Base-by-base conservation (phyloP, 1,140 invertebrate species). In the Drosophila guanche region DNA sequence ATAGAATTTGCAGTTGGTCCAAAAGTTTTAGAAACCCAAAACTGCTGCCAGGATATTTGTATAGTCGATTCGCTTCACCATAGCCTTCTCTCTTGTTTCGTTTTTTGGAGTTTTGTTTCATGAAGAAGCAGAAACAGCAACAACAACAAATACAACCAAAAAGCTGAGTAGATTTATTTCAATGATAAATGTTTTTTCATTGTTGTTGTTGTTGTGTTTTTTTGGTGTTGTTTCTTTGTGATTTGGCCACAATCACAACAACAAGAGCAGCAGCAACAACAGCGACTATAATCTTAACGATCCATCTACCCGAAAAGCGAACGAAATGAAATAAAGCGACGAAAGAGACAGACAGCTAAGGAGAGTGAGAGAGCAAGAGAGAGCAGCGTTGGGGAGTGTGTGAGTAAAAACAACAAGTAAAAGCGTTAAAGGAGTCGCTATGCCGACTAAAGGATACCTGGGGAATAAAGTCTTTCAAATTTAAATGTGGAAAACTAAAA, bases 141-240 rank as follows among this genome's bases (percentile, higher is more conserved):
- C 7, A 45, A 41, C 23, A 55, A 53, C 42, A 76, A 59, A 43
- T 57, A 41, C 67, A 40, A 61, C 57, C 41, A 69, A 79, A 37
- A 83, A 85, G 53, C 76, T 74, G 48, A 83, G 84, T 86, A 86
- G 83, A 86, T 86, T 88, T 88, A 86, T 88, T 83, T 88, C 77
- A 71, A 37, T 88, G 81, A 86, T 86, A 86, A 86, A 86, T 88
- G 81, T 76, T 83, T 88, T 76, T 46, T 60, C 65, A 66, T 69
- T 77, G 78, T 81, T 81, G 73, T 76, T 81, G 7, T 33, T 37
- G 33, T 37, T 37, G 10, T 57, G 62, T 69, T 73, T 59, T 62
- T 67, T 48, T 50, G 12, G 14, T 50, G 22, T 50, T 20, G 41
- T 60, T 76, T 74, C 67, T 60, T 61, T 75, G 48, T 70, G 75